phyloP scores from a whole-genome alignment of 2,797 vertebrate species.

The Vespertilio murinus region DNA sequence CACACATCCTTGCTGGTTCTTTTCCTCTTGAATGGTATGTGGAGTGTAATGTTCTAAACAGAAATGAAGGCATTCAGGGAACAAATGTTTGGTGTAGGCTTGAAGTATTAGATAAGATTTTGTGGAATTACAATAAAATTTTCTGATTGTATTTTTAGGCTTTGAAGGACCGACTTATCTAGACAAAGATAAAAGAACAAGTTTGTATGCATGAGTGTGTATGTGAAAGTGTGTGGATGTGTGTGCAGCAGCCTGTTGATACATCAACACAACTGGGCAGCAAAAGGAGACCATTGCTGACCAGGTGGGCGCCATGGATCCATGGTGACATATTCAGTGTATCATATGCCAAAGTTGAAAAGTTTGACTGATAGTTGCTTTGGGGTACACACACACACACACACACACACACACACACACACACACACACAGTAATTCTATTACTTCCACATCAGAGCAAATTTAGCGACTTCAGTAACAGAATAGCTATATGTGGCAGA shows the following conservation, averaged over 20 bases:
- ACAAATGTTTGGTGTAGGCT: not conserved
- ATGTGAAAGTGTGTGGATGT: no score
- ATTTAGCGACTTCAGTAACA: not conserved
- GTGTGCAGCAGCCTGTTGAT: no score
- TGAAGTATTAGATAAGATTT: no score
- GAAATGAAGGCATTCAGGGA: not conserved
- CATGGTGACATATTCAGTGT: not conserved
- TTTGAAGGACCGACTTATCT: not conserved
- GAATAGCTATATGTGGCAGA: not conserved
- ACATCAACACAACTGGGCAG: no score
- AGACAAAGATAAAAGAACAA: not conserved
- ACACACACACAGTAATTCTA: not conserved
- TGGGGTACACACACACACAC: no score
- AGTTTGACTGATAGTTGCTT: not conserved
- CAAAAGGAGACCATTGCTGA: not conserved
- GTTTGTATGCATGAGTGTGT: accelerated
- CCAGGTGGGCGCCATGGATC: accelerated
- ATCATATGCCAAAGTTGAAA: not conserved
- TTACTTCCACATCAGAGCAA: no score
- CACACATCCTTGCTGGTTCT: not conserved
- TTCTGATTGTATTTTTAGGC: not conserved
- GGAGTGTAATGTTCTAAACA: no score
- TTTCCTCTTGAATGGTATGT: not conserved
- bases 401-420: no score
- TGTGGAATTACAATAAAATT: not conserved